Base-by-base conservation (phyloP, 2,113 vertebrate genomes). In the Girardinichthys multiradiatus region DNA sequence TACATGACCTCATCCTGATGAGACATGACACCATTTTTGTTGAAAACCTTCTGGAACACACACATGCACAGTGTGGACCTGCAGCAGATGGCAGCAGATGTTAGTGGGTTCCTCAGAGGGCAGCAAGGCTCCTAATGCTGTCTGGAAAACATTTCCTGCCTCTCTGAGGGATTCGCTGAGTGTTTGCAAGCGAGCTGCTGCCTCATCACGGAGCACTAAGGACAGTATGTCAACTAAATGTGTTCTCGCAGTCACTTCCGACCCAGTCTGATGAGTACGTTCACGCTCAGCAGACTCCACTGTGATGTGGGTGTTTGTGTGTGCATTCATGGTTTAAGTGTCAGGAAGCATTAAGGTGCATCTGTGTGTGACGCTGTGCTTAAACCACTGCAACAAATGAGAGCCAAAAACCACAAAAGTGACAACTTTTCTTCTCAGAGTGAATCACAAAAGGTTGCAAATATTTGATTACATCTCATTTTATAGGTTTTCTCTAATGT, bases 71-170 rank as follows among this genome's bases (percentile, higher is more conserved):
- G 4, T 66, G 54, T 64, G 39, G 54, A 67, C 68, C 29, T 30
- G 70, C 64, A 74, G 83, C 82, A 88, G 80, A 88, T 88, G 82
- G 82, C 68, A 81, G 90, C 87, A 91, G 86, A 91, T 90, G 90
- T 84, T 79, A 19, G 68, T 45, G 27, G 60, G 72, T 68, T 66
- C 83, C 83, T 80, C 72, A 69, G 88, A 81, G 90, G 79, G 65
- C 68, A 62, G 64, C 0, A 54, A 87, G 76, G 79, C 81, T 84
- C 68, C 48, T 72, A 45, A 86, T 30, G 51, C 75, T 80, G 81
- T 71, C 72, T 86, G 80, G 73, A 85, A 88, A 85, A 27, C 80
- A 86, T 88, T 84, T 81, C 81, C 70, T 80, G 74, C 48, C 72
- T 78, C 71, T 0, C 70, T 72, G 75, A 71, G 83, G 71, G 45